Evolutionary conservation across 2,888 invertebrate species (phyloP).

Genomic region (Thera obeliscata): DNA sequence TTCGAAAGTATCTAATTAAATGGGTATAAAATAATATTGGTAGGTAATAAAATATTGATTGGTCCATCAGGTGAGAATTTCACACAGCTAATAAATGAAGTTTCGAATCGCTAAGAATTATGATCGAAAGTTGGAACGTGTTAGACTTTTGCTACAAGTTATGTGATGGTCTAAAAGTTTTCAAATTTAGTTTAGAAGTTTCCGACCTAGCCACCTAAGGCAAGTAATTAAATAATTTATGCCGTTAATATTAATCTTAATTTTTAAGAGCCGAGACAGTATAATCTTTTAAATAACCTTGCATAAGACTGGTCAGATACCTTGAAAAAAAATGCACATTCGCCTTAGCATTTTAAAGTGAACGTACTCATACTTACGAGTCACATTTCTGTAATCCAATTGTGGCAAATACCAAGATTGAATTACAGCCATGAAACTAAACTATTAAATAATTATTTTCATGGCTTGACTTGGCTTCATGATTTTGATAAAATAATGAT

Average conservation of each 20-base stretch:
- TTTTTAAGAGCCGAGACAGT: not conserved
- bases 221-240: not conserved
- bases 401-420: no score
- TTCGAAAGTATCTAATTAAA: not conserved
- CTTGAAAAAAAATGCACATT: conserved; percentile 1
- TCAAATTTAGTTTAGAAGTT: no score
- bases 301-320: not conserved
- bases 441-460: no score
- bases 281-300: not conserved
- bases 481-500: not conserved
- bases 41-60: not conserved
- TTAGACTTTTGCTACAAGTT: no score
- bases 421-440: no score
- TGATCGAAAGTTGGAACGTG: no score
- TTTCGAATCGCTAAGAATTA: no score
- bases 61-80: conserved; percentile 1
- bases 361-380: not conserved
- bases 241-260: not conserved
- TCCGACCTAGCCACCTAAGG: no score
- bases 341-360: not conserved
- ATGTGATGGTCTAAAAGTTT: no score
- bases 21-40: not conserved
- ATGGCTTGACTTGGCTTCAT: no score
- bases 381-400: no score
- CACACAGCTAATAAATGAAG: not conserved